phyloP scores from a whole-genome alignment of 2,888 invertebrate species.

The Bembecia ichneumoniformis region DNA sequence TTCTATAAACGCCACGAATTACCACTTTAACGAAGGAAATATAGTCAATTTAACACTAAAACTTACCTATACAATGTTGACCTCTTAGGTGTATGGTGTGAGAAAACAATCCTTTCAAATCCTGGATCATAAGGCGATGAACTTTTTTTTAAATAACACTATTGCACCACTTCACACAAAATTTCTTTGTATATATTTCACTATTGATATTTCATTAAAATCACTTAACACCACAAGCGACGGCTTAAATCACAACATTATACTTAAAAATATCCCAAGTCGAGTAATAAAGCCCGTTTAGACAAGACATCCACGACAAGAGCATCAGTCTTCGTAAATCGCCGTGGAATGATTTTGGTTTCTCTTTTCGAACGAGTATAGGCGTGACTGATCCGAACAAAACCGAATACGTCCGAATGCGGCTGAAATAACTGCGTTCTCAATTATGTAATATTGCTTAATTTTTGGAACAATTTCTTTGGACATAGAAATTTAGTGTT shows the following conservation, averaged over 20 bases:
- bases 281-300: conserved; percentile 54
- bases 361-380: conserved; percentile 71
- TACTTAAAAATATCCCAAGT: conserved; percentile 48
- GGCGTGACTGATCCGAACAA: conserved; percentile 66
- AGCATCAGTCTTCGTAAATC: conserved; percentile 68
- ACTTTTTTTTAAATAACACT: conserved; percentile 34
- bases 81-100: conserved; percentile 35
- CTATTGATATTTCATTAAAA: conserved; percentile 40
- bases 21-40: conserved; percentile 11
- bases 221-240: conserved; percentile 60
- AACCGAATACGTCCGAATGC: conserved; percentile 47
- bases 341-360: conserved; percentile 67
- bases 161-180: conserved; percentile 62
- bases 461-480: too few species aligned
- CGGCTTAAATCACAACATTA: conserved; percentile 58
- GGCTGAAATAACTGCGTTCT: too few species aligned
- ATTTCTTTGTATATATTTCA: conserved; percentile 41
- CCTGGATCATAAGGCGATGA: conserved; percentile 39
- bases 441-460: too few species aligned
- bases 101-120: conserved; percentile 60
- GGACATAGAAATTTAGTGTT: too few species aligned
- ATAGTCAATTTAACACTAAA: conserved; percentile 17
- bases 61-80: conserved; percentile 49
- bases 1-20: conserved; percentile 55
- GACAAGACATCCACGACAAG: conserved; percentile 61